A percentile compares a stretch with the other conserved stretches of the same genome.
phyloP scores from a whole-genome alignment of 1,140 invertebrate species.

The Ridgeia piscesae region DNA sequence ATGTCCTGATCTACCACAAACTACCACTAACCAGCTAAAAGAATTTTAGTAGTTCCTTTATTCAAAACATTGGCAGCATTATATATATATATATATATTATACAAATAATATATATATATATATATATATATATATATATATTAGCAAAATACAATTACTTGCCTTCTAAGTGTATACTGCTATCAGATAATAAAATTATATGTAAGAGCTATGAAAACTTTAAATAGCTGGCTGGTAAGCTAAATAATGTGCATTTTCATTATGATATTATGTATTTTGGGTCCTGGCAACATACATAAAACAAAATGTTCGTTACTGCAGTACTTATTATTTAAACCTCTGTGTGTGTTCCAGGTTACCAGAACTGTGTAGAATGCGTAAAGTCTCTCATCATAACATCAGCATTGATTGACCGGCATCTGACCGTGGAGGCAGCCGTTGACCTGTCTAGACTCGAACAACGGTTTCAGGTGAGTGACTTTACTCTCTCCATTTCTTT shows the following conservation, averaged over 20 bases:
- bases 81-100: too few relatives aligned
- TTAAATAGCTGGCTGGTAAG: background rate
- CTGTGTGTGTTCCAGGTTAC: slow-evolving; percentile 67
- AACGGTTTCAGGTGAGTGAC: slow-evolving; percentile 78
- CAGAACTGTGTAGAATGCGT: slow-evolving; percentile 84
- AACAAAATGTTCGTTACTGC: background rate
- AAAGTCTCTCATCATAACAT: slow-evolving; percentile 85
- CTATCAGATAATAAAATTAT: too few relatives aligned
- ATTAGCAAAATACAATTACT: slow-evolving; percentile 27
- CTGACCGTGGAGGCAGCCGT: slow-evolving; percentile 81
- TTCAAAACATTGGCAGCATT: too few relatives aligned
- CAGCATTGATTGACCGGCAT: slow-evolving; percentile 76
- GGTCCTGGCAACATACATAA: background rate
- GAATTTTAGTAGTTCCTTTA: too few relatives aligned
- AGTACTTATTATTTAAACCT: background rate
- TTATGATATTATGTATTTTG: background rate
- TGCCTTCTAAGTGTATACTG: slow-evolving; percentile 2
- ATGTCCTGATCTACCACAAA: slow-evolving; percentile 13
- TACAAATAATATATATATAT: too few relatives aligned
- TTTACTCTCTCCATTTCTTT: background rate
- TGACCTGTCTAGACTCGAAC: slow-evolving; percentile 80
- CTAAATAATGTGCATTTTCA: background rate
- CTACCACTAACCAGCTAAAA: too few relatives aligned
- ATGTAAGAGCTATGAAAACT: slow-evolving; percentile 26
- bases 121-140: too few relatives aligned